Percentiles rank a stretch among this genome's conserved stretches.
These are phyloP conservation scores for Psophia crepitans DNA, from an alignment of 2,113 vertebrate genomes.

Conservation along the genomic window DNA sequence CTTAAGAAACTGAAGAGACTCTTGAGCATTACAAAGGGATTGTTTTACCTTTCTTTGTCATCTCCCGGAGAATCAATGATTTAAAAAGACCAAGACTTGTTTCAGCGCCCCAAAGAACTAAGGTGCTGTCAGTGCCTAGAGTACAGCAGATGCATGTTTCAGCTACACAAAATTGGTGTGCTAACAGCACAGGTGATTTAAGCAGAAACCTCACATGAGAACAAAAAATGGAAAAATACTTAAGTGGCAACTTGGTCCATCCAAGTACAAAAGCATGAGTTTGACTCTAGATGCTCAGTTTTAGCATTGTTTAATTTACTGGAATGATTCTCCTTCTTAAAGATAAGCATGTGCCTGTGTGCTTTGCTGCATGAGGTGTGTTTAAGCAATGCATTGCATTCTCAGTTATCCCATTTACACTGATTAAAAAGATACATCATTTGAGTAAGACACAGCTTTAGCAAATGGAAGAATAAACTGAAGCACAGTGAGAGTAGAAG, in stretches of 20 bases:
- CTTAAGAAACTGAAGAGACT: not conserved
- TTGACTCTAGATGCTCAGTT: not conserved
- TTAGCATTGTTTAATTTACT: not conserved
- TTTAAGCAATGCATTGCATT: not conserved
- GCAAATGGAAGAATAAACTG: not conserved
- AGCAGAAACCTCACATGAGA: not conserved
- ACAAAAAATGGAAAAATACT: not conserved
- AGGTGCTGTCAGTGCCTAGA: not conserved
- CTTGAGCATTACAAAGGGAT: not conserved
- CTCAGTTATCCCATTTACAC: not conserved
- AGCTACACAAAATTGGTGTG: not conserved
- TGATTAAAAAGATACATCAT: not conserved
- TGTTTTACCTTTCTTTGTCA: not conserved
- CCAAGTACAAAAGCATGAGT: not conserved
- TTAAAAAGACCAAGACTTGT: not conserved
- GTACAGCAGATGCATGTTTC: not conserved
- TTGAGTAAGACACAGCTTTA: not conserved
- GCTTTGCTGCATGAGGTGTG: not conserved
- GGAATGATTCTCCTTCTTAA: not conserved
- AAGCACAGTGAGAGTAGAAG: not conserved
- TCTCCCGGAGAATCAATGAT: not conserved
- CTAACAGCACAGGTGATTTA: fast-evolving
- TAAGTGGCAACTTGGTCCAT: not conserved
- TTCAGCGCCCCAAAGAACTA: not conserved
- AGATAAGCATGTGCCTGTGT: not conserved